These are phyloP conservation scores for Laterallus jamaicensis DNA, from an alignment of 2,113 vertebrate species.

Conservation along the genomic window DNA sequence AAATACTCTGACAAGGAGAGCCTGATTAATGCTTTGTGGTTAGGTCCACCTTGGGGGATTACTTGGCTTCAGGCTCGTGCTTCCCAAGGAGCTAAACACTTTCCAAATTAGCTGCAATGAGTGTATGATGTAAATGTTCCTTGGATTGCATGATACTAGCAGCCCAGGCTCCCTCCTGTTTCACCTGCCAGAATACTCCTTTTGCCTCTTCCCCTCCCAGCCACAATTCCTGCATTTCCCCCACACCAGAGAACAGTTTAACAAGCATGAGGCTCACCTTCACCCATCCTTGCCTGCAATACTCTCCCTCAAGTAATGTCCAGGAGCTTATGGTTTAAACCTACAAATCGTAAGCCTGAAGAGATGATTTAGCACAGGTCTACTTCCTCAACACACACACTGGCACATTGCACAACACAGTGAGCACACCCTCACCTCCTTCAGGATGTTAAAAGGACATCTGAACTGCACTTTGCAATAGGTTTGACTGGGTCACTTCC, in stretches of 20 bases:
- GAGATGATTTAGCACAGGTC: neutral
- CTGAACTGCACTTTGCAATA: neutral
- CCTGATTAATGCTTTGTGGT: neutral
- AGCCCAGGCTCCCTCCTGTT: neutral
- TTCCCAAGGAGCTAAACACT: neutral
- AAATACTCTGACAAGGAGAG: neutral
- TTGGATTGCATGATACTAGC: neutral
- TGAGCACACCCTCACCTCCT: neutral
- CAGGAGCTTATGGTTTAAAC: neutral
- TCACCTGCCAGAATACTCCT: neutral
- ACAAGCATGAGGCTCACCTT: neutral
- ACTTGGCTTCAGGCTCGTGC: neutral
- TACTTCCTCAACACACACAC: neutral
- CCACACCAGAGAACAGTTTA: neutral
- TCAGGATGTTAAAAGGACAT: neutral
- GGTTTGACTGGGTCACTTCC: accelerated
- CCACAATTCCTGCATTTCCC: neutral
- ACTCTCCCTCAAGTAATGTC: neutral
- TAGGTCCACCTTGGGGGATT: neutral
- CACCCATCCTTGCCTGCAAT: neutral
- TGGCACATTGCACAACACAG: neutral
- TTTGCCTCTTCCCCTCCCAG: neutral
- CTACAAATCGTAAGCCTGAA: neutral
- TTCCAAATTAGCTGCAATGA: neutral
- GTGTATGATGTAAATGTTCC: neutral